phyloP scores from a whole-genome alignment of 2,888 invertebrate species.

The Lobophora halterata region DNA sequence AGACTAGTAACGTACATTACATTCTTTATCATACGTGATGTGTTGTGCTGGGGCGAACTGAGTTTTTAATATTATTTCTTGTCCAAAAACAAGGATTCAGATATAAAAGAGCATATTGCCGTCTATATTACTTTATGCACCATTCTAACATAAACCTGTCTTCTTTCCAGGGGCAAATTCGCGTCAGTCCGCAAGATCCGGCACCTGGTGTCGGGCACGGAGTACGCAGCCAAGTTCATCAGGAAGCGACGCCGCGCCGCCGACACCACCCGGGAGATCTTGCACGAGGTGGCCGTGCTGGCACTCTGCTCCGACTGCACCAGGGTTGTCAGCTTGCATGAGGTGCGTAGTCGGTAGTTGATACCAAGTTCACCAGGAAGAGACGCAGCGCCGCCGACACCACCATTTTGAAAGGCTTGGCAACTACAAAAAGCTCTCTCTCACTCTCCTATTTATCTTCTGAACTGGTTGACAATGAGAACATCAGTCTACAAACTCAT shows the following conservation, averaged over 20 bases:
- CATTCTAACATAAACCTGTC: slow-evolving; percentile 4
- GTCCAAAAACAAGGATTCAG: too few relatives aligned
- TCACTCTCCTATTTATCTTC: too few relatives aligned
- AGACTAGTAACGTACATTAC: too few relatives aligned
- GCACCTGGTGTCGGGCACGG: slow-evolving; percentile 91
- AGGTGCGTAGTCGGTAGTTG: slow-evolving; percentile 68
- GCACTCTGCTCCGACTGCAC: slow-evolving; percentile 91
- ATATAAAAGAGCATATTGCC: too few relatives aligned
- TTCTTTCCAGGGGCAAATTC: slow-evolving; percentile 95
- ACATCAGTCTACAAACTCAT: slow-evolving; percentile 13
- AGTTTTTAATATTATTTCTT: too few relatives aligned
- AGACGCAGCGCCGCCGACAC: too few relatives aligned
- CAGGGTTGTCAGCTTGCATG: slow-evolving; percentile 94
- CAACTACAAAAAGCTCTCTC: too few relatives aligned
- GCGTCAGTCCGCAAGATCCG: slow-evolving; percentile 96
- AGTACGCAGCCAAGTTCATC: slow-evolving; percentile 98
- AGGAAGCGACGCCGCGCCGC: slow-evolving; percentile 93
- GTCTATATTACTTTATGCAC: too few relatives aligned
- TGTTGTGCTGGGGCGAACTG: too few relatives aligned
- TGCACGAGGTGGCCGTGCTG: slow-evolving; percentile 96
- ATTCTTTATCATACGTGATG: too few relatives aligned
- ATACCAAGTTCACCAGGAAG: slow-evolving; percentile 2
- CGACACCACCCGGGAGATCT: slow-evolving; percentile 92
- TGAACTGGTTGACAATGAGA: slow-evolving; percentile 6
- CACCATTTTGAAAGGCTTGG: too few relatives aligned